These are phyloP conservation scores for Lophius americanus DNA, from an alignment of 2,797 vertebrate species.

Conservation along the genomic window DNA sequence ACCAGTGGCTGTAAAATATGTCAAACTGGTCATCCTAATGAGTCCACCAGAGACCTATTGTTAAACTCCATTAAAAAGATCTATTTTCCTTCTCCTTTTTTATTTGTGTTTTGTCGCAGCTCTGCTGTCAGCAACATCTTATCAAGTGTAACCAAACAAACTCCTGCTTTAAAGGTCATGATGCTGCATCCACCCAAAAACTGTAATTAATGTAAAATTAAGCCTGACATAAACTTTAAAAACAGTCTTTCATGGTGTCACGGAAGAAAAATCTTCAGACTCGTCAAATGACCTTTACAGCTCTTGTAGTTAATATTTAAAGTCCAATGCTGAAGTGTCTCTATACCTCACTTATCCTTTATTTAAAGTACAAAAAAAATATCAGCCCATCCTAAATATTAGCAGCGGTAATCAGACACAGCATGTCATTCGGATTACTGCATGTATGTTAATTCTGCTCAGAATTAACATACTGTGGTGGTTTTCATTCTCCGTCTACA, in stretches of 20 bases:
- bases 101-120: conserved; percentile 65
- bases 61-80: conserved; percentile 83
- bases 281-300: conserved; percentile 16
- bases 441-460: too few relatives aligned
- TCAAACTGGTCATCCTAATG: conserved; percentile 85
- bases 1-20: conserved; percentile 86
- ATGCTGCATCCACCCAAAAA: conserved; percentile 41
- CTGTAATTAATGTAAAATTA: conserved; percentile 65
- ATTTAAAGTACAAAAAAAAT: too few relatives aligned
- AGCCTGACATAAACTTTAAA: conserved; percentile 41
- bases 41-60: conserved; percentile 84
- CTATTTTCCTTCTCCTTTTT: conserved; percentile 74
- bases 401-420: too few relatives aligned
- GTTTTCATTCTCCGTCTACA: too few relatives aligned
- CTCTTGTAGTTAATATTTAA: not conserved
- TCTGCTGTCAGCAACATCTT: conserved; percentile 62
- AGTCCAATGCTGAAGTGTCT: too few relatives aligned
- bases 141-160: conserved; percentile 75
- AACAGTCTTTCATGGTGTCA: conserved; percentile 1
- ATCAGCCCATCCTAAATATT: too few relatives aligned
- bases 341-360: too few relatives aligned
- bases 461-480: too few relatives aligned
- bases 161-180: conserved; percentile 78
- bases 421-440: too few relatives aligned
- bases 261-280: not conserved